Evolutionary conservation across 2,888 invertebrate genomes (phyloP).

Genomic region (Chymomyza fuscimana): DNA sequence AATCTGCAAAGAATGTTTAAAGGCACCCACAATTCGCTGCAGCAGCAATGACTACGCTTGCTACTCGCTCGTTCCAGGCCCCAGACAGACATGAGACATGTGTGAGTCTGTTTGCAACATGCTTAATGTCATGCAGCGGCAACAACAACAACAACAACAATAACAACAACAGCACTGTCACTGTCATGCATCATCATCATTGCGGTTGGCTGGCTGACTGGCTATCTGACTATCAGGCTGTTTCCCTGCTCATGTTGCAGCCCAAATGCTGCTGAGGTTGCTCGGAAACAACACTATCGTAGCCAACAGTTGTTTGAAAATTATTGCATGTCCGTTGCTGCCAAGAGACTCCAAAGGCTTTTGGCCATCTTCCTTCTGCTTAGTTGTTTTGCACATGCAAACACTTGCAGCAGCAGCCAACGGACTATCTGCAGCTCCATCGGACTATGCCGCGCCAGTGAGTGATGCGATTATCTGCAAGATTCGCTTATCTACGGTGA

Average conservation of each 20-base stretch:
- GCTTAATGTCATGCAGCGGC: slow-evolving; percentile 76
- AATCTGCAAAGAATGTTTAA: slow-evolving; percentile 64
- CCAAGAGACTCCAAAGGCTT: not conserved
- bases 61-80: slow-evolving; percentile 1
- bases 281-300: slow-evolving; percentile 26
- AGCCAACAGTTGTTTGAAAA: slow-evolving; percentile 67
- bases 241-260: slow-evolving; percentile 17
- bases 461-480: slow-evolving; percentile 77
- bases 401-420: slow-evolving; percentile 47
- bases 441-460: slow-evolving; percentile 49
- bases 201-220: slow-evolving; percentile 38
- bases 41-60: slow-evolving; percentile 32
- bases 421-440: slow-evolving; percentile 53
- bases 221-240: slow-evolving; percentile 13
- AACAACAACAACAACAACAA: slow-evolving; percentile 46
- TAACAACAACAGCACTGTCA: slow-evolving; percentile 66
- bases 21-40: slow-evolving; percentile 76
- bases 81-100: slow-evolving; percentile 13
- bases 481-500: slow-evolving; percentile 78
- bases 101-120: slow-evolving; percentile 72
- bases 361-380: not conserved
- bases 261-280: slow-evolving; percentile 26
- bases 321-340: slow-evolving; percentile 67
- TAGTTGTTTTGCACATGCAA: not conserved
- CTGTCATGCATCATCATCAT: slow-evolving; percentile 73